Evolutionary conservation across 1,140 invertebrate species (phyloP).

Genomic region (Maconellicoccus hirsutus): DNA sequence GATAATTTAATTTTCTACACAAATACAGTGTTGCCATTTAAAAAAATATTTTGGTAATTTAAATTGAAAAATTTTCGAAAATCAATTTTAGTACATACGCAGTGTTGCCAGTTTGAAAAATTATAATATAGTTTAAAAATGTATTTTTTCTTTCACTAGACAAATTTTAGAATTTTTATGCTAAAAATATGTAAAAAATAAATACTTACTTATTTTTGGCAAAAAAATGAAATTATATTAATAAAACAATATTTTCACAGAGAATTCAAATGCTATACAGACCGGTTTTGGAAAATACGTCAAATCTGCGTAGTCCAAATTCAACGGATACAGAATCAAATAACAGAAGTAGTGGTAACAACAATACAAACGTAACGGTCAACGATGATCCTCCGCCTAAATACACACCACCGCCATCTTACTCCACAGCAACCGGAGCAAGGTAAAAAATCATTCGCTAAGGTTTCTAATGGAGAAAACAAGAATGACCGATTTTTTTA

Average conservation of each 20-base stretch:
- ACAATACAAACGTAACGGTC: slow-evolving; percentile 28
- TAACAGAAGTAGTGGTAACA: slow-evolving; percentile 12
- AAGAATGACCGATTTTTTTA: neutral
- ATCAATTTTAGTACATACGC: too few relatives aligned
- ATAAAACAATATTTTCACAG: slow-evolving; percentile 38
- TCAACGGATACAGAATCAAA: slow-evolving; percentile 35
- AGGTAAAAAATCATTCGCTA: slow-evolving; percentile 32
- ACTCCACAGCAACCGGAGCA: slow-evolving; percentile 77
- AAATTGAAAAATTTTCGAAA: too few relatives aligned
- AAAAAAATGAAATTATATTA: neutral
- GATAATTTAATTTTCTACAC: too few relatives aligned
- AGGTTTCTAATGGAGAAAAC: neutral
- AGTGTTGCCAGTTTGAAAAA: too few relatives aligned
- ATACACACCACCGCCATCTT: slow-evolving; percentile 83
- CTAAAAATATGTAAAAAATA: too few relatives aligned
- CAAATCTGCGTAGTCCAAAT: slow-evolving; percentile 31
- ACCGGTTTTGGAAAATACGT: slow-evolving; percentile 41
- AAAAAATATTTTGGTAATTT: too few relatives aligned
- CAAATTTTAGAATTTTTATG: too few relatives aligned
- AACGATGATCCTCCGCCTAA: slow-evolving; percentile 77
- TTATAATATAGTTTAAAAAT: too few relatives aligned
- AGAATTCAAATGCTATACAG: slow-evolving; percentile 60
- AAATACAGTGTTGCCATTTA: too few relatives aligned
- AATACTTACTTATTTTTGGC: too few relatives aligned
- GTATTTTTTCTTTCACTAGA: too few relatives aligned